Evolutionary conservation across 2,888 invertebrate species (phyloP).

Genomic region (Dysmachus trigonus): DNA sequence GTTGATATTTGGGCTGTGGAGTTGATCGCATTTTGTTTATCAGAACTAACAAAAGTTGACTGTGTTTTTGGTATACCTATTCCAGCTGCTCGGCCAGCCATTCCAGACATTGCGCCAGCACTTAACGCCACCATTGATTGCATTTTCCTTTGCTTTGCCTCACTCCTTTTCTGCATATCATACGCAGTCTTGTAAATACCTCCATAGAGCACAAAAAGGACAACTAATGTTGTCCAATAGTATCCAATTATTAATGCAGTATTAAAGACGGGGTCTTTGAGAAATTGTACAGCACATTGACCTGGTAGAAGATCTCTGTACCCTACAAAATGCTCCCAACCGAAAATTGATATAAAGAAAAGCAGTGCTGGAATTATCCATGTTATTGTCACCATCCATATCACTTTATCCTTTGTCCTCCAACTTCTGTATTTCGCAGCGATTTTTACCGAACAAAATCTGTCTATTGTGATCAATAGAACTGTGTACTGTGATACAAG

Average conservation of each 20-base stretch:
- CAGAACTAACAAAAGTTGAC: slow-evolving; percentile 74
- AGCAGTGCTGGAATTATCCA: slow-evolving; percentile 96
- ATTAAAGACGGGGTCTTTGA: slow-evolving; percentile 97
- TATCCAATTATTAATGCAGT: slow-evolving; percentile 96
- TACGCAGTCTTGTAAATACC: slow-evolving; percentile 98
- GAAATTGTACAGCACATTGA: slow-evolving; percentile 95
- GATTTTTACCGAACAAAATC: slow-evolving; percentile 98
- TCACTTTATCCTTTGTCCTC: slow-evolving; percentile 92
- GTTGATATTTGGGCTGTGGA: slow-evolving; percentile 52
- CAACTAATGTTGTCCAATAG: slow-evolving; percentile 96
- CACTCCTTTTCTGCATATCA: slow-evolving; percentile 96
- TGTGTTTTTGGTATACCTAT: slow-evolving; percentile 84
- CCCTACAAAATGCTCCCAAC: slow-evolving; percentile 98
- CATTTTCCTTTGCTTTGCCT: slow-evolving; percentile 95
- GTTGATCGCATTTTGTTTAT: slow-evolving; percentile 67
- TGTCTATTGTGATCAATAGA: slow-evolving; percentile 95
- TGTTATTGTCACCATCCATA: slow-evolving; percentile 94
- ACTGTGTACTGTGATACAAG: slow-evolving; percentile 99
- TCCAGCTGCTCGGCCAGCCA: slow-evolving; percentile 88
- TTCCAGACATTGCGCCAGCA: slow-evolving; percentile 89
- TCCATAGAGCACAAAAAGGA: slow-evolving; percentile 94
- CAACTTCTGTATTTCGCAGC: slow-evolving; percentile 97
- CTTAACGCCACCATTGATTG: slow-evolving; percentile 92
- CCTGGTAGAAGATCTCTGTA: slow-evolving; percentile 86
- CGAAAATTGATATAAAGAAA: slow-evolving; percentile 98